Conservation (phyloP, 2,888 invertebrate genomes). For the Oasisia sp. region DNA sequence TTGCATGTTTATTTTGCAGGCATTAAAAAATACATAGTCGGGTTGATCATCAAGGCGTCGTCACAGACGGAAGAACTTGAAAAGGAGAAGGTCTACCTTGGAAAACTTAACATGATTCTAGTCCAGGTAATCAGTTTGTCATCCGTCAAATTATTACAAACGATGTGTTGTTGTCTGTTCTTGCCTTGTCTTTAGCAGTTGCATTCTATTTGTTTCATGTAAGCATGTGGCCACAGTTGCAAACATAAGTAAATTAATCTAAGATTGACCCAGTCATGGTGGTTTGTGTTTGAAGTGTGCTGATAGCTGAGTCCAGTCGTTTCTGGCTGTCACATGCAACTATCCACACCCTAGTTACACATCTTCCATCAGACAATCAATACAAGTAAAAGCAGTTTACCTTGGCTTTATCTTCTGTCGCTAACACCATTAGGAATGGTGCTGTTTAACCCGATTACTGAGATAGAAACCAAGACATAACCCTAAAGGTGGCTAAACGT, state of each 20-base stretch:
- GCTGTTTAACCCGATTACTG: neutral
- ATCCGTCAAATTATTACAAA: neutral
- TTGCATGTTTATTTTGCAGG: constrained; percentile 69
- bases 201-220: neutral
- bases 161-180: neutral
- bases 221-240: neutral
- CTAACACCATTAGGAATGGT: no score
- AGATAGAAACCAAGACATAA: neutral
- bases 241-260: neutral
- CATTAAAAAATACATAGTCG: constrained; percentile 99
- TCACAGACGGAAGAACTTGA: constrained; percentile 90
- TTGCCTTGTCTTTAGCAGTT: no score
- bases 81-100: constrained; percentile 93
- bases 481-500: neutral
- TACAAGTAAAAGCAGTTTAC: no score
- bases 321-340: no score
- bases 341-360: no score
- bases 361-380: no score
- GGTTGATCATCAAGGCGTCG: constrained; percentile 97
- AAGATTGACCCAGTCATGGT: no score
- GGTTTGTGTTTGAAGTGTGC: no score
- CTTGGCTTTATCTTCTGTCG: no score
- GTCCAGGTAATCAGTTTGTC: constrained; percentile 77
- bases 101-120: constrained; percentile 98
- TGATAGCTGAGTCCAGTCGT: no score